Conservation (phyloP, 2,113 vertebrate species). For the Bufo bufo region DNA sequence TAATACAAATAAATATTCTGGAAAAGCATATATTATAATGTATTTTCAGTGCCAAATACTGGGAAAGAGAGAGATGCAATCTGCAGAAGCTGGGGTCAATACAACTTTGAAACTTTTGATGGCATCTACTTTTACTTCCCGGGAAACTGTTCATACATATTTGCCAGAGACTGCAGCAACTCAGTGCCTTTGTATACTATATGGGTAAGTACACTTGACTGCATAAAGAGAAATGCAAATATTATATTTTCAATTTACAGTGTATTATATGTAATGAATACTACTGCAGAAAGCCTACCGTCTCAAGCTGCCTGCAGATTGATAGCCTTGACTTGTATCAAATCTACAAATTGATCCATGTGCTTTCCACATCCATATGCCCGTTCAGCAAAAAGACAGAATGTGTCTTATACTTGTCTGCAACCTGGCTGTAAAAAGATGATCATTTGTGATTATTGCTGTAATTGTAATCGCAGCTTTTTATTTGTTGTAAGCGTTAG, state of each 20-base stretch:
- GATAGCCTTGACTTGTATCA: neutral
- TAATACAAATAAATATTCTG: neutral
- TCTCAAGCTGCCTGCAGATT: neutral
- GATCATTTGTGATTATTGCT: too few relatives aligned
- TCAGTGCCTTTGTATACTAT: conserved; percentile 89
- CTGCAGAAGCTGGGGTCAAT: conserved; percentile 95
- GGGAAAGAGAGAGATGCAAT: conserved; percentile 93
- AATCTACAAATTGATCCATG: neutral
- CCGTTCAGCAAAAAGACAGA: too few relatives aligned
- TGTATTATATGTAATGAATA: too few relatives aligned
- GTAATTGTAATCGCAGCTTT: too few relatives aligned
- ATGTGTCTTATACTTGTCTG: too few relatives aligned
- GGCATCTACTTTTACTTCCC: conserved; percentile 97
- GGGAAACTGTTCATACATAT: conserved; percentile 94
- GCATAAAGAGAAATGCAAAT: neutral
- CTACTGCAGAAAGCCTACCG: too few relatives aligned
- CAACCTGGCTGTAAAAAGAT: too few relatives aligned
- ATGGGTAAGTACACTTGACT: conserved; percentile 81
- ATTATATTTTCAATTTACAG: neutral
- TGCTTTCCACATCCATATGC: too few relatives aligned
- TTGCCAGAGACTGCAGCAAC: conserved; percentile 92
- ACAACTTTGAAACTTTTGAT: conserved; percentile 98
- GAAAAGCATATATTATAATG: too few relatives aligned
- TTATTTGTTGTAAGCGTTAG: too few relatives aligned
- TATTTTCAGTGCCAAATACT: conserved; percentile 85